Percentiles rank a stretch among this genome's conserved stretches.
phyloP scores from a whole-genome alignment of 2,113 vertebrate species.

The Rhadina sibilatrix region DNA sequence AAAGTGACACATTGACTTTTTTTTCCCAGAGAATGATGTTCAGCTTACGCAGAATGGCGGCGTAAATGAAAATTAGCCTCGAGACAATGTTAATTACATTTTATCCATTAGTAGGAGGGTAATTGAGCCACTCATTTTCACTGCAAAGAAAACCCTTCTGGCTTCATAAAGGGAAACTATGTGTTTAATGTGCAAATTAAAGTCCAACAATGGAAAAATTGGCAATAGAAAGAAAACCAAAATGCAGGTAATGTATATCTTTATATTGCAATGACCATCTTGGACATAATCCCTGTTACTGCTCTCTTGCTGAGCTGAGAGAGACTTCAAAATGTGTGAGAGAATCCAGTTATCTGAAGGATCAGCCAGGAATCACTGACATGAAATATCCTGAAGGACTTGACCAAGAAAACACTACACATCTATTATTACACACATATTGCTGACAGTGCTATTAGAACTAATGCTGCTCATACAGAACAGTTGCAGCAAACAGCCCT shows the following conservation, averaged over 20 bases:
- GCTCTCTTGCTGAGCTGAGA: not conserved
- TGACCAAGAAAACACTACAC: not conserved
- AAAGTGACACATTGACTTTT: slow-evolving; percentile 79
- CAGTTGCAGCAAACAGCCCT: not conserved
- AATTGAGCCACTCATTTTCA: slow-evolving; percentile 71
- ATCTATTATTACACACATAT: too few species aligned
- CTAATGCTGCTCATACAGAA: not conserved
- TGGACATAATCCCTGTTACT: not conserved
- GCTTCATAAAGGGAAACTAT: slow-evolving; percentile 67
- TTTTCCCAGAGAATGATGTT: slow-evolving; percentile 67
- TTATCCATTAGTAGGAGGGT: slow-evolving; percentile 73
- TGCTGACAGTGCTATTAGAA: not conserved
- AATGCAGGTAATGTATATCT: not conserved
- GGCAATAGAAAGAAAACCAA: not conserved
- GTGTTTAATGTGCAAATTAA: slow-evolving; percentile 68
- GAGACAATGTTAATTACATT: slow-evolving; percentile 77
- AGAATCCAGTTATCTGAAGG: not conserved
- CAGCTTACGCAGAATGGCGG: slow-evolving; percentile 58
- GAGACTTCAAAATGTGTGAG: not conserved
- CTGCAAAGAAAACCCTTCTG: slow-evolving; percentile 69
- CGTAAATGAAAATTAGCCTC: slow-evolving; percentile 74
- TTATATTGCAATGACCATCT: not conserved
- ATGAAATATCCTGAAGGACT: not conserved
- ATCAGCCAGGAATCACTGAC: not conserved
- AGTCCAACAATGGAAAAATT: slow-evolving; percentile 13